A percentile compares a stretch with the other conserved stretches of the same genome.
phyloP scores from a whole-genome alignment of 2,888 invertebrate genomes.

The Prenolepis imparis region DNA sequence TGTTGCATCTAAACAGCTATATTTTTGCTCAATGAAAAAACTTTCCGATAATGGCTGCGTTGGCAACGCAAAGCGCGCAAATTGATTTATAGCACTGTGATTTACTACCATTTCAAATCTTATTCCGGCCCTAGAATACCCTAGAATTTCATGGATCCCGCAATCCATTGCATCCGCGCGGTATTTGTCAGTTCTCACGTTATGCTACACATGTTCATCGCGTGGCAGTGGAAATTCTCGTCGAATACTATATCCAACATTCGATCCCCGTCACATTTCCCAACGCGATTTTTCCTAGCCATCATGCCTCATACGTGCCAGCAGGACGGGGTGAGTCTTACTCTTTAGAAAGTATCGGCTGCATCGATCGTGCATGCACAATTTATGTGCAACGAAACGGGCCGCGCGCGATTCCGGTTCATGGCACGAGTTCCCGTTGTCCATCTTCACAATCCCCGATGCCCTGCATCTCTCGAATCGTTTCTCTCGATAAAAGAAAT shows the following conservation, averaged over 20 bases:
- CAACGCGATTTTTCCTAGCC: constrained; percentile 37
- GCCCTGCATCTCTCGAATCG: neutral
- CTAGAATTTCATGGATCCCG: constrained; percentile 34
- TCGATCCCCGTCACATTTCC: constrained; percentile 24
- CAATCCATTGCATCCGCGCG: constrained; percentile 21
- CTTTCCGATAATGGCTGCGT: constrained; percentile 25
- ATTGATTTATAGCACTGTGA: constrained; percentile 43
- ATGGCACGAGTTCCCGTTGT: constrained; percentile 35
- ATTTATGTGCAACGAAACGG: constrained; percentile 43
- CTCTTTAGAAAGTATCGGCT: constrained; percentile 25
- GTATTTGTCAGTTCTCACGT: constrained; percentile 46
- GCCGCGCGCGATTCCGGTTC: constrained; percentile 40
- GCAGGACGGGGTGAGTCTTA: constrained; percentile 10
- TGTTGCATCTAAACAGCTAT: neutral
- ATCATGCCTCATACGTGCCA: constrained; percentile 4
- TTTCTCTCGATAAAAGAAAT: constrained; percentile 35
- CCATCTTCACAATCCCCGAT: constrained; percentile 31
- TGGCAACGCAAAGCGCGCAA: constrained; percentile 26
- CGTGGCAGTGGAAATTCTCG: constrained; percentile 38
- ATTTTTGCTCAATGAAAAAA: constrained; percentile 12
- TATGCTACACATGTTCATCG: constrained; percentile 31
- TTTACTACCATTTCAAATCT: constrained; percentile 36
- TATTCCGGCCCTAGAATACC: constrained; percentile 7
- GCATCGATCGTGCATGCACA: constrained; percentile 43
- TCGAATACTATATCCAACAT: constrained; percentile 34